Base-by-base conservation (phyloP, 2,888 invertebrate genomes). In the Stenchaetothrips biformis region DNA sequence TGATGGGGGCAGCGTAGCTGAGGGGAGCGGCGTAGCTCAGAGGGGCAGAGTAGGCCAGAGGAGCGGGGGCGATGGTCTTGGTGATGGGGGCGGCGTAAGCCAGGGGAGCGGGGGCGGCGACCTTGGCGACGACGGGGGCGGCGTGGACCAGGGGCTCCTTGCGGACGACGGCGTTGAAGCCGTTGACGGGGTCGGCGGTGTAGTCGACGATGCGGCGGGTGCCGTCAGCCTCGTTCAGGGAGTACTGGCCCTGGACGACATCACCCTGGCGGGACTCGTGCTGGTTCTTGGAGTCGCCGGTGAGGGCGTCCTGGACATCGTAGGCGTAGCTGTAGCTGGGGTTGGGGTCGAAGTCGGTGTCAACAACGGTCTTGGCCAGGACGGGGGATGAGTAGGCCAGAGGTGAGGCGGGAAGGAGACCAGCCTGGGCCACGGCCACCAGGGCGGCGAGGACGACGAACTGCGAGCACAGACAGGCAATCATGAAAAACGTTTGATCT, bases 131-230 rank as follows among this genome's bases (percentile, higher is more conserved):
- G 67, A 25, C 8, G 67, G 67, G 25, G 77, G 67, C 77, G 16
- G 21, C 81, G 37, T 37, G 37, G 18, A 25, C 48, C 13, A 62
- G 78, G 13, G 82, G 83, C 79, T 82, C 83, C 81, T 80, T 81
- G 78, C 81, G 81, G 74, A 93, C 92, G 85, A 90, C 89, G 81
- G 93, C 93, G 85, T 92, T 92, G 88, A 93, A 93, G 85, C 93
- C 93, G 83, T 91, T 92, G 86, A 92, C 91, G 92, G 92, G 92
- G 86, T 93, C 93, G 80, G 92, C 93, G 81, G 91, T 90, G 87
- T 93, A 93, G 86, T 92, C 90, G 81, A 93, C 93, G 2, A 92
- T 93, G 83, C 93, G 89, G 81, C 92, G 91, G 83, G 92, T 92
- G 80, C 93, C 93, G 87, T 93, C 93, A 78, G 92, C 92, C 86